These are phyloP conservation scores for Parambassis ranga DNA, from an alignment of 2,797 vertebrate species.

Conservation along the genomic window DNA sequence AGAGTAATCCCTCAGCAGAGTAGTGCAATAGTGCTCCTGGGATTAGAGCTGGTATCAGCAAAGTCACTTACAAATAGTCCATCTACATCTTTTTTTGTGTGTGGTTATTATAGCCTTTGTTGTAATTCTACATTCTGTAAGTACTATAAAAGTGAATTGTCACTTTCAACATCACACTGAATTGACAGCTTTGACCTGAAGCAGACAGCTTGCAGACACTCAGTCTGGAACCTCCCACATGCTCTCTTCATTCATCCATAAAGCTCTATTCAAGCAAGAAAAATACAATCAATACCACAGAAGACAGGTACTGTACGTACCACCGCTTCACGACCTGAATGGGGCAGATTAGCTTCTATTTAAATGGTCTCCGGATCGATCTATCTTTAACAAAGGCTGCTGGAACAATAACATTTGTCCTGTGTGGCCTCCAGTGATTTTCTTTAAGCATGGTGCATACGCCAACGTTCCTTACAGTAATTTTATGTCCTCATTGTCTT, in stretches of 20 bases:
- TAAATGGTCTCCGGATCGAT: slow-evolving; percentile 42
- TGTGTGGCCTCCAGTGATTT: slow-evolving; percentile 21
- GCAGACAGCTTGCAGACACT: slow-evolving; percentile 44
- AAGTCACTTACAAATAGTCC: slow-evolving; percentile 8
- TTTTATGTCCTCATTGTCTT: slow-evolving; percentile 45
- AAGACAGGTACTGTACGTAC: slow-evolving; percentile 27
- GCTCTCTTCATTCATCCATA: slow-evolving; percentile 49
- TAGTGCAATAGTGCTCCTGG: slow-evolving; percentile 26
- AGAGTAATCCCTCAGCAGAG: slow-evolving; percentile 46
- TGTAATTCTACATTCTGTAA: background rate
- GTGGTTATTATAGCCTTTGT: background rate
- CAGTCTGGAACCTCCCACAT: slow-evolving; percentile 50
- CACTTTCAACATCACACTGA: slow-evolving; percentile 19
- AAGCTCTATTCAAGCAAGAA: slow-evolving; percentile 36
- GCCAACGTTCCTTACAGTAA: slow-evolving; percentile 32
- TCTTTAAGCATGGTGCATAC: slow-evolving; percentile 19
- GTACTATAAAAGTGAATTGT: slow-evolving; percentile 11
- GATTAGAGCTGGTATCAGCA: slow-evolving; percentile 35
- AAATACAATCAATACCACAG: slow-evolving; percentile 47
- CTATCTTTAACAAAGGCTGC: slow-evolving; percentile 26
- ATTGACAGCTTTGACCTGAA: slow-evolving; percentile 50
- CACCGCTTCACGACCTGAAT: slow-evolving; percentile 15
- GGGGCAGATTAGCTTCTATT: slow-evolving; percentile 40
- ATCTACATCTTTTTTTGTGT: background rate
- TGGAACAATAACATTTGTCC: slow-evolving; percentile 37